These are phyloP conservation scores for Coleophora flavipennella DNA, from an alignment of 2,888 invertebrate species.

Conservation along the genomic window DNA sequence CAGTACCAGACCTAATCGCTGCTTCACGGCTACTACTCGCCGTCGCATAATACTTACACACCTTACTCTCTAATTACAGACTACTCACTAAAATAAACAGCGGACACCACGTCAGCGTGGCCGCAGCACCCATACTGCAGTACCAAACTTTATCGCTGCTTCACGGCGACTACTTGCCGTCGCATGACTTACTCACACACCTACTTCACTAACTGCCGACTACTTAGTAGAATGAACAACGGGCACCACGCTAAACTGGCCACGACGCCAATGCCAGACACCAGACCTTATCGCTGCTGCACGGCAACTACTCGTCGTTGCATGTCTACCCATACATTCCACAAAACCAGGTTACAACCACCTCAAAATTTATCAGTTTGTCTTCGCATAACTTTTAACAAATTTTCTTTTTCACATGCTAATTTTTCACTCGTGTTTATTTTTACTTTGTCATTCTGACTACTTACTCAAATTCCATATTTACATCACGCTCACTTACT, in stretches of 20 bases:
- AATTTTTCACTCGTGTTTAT: too few relatives aligned
- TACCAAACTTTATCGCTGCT: slow-evolving; percentile 94
- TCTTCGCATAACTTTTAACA: slow-evolving; percentile 66
- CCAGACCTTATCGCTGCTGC: slow-evolving; percentile 89
- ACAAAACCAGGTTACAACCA: too few relatives aligned
- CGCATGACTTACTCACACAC: slow-evolving; percentile 67
- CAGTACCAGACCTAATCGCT: slow-evolving; percentile 97
- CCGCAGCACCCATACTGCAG: slow-evolving; percentile 96
- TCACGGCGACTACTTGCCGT: slow-evolving; percentile 66
- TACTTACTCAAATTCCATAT: too few relatives aligned
- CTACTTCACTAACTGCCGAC: too few relatives aligned
- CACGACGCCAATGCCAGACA: slow-evolving; percentile 98
- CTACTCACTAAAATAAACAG: slow-evolving; percentile 99
- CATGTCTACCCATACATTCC: slow-evolving; percentile 67
- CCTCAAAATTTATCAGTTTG: too few relatives aligned
- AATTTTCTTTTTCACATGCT: too few relatives aligned
- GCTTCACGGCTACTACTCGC: slow-evolving; percentile 61
- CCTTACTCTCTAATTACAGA: too few relatives aligned
- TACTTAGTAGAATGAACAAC: slow-evolving; percentile 98
- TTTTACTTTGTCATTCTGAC: too few relatives aligned
- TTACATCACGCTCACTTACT: too few relatives aligned
- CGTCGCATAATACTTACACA: slow-evolving; percentile 69
- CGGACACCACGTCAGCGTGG: slow-evolving; percentile 94
- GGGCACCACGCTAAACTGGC: slow-evolving; percentile 95
- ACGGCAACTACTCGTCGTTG: slow-evolving; percentile 66